A percentile compares a stretch with the other conserved stretches of the same genome.
These are phyloP conservation scores for Sphaerophoria taeniata DNA, from an alignment of 2,888 invertebrate genomes.

Conservation along the genomic window DNA sequence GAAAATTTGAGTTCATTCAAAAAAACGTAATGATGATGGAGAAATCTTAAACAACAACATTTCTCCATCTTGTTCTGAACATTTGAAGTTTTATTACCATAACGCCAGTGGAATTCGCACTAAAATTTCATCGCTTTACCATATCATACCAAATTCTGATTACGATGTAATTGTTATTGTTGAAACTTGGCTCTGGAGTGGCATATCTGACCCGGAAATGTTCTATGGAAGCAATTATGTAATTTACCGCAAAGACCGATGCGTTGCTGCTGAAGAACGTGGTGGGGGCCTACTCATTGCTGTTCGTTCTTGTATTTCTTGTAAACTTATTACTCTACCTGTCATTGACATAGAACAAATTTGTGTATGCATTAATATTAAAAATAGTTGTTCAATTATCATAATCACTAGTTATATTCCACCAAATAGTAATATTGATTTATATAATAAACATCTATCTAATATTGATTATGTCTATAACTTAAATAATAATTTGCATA, in stretches of 20 bases:
- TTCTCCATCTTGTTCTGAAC: neutral
- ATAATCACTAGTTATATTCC: neutral
- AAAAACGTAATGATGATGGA: neutral
- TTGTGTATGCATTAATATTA: neutral
- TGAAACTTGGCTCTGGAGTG: slow-evolving; percentile 11
- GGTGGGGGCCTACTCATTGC: slow-evolving; percentile 2
- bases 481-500: too few relatives aligned
- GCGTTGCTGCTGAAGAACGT: neutral
- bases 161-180: slow-evolving; percentile 27
- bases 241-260: neutral
- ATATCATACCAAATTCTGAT: neutral
- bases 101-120: neutral
- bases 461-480: too few relatives aligned
- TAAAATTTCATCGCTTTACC: neutral
- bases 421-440: neutral
- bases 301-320: neutral
- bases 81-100: neutral
- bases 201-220: slow-evolving; percentile 7
- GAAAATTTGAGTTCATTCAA: neutral
- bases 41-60: neutral
- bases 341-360: neutral
- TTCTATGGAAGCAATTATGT: neutral
- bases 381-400: neutral
- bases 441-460: too few relatives aligned
- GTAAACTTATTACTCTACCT: neutral